Evolutionary conservation across 2,113 vertebrate species (phyloP).

Genomic region (Macrotis lagotis): DNA sequence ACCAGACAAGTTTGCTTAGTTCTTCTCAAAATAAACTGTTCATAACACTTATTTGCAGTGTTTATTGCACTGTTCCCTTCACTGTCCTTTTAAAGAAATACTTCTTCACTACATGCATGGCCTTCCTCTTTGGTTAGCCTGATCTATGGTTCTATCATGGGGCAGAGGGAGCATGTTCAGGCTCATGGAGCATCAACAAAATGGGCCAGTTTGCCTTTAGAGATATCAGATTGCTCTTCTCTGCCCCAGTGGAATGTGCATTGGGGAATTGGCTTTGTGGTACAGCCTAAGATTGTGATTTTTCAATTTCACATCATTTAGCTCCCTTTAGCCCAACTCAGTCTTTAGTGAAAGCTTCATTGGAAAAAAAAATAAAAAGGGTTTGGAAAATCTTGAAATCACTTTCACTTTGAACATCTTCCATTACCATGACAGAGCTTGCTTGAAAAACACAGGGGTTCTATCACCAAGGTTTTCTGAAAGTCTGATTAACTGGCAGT

Average conservation of each 20-base stretch:
- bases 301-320: conserved; percentile 7
- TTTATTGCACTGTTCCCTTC: conserved; percentile 86
- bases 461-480: conserved; percentile 60
- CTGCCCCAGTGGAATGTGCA: conserved; percentile 39
- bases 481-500: conserved; percentile 75
- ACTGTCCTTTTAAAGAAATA: conserved; percentile 76
- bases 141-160: conserved; percentile 69
- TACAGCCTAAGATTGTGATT: conserved; percentile 11
- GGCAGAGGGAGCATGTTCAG: conserved; percentile 69
- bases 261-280: conserved; percentile 29
- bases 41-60: conserved; percentile 61
- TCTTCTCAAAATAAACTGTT: conserved; percentile 67
- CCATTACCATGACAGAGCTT: conserved; percentile 24
- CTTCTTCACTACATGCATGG: conserved; percentile 64
- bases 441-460: conserved; percentile 44
- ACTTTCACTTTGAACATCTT: conserved; percentile 33
- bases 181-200: conserved; percentile 55
- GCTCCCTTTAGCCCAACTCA: conserved; percentile 44
- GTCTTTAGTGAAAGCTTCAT: conserved; percentile 44
- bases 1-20: conserved; percentile 65
- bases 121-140: conserved; percentile 82
- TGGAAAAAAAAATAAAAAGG: conserved; percentile 29
- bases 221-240: not conserved
- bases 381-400: conserved; percentile 39
- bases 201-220: conserved; percentile 16